phyloP scores from a whole-genome alignment of 2,888 invertebrate species.

The Dioctria linearis region DNA sequence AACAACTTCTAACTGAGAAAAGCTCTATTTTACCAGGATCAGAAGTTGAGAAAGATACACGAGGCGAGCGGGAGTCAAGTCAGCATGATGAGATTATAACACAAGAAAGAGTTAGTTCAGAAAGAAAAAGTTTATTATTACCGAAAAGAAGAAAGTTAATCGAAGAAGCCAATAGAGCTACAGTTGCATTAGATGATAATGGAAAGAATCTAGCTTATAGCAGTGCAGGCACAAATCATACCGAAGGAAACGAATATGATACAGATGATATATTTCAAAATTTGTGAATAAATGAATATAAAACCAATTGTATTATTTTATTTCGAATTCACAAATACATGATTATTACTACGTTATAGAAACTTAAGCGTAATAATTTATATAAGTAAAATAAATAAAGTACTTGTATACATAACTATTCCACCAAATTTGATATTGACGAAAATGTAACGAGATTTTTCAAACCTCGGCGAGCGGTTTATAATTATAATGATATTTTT shows the following conservation, averaged over 20 bases:
- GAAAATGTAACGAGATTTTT: no score
- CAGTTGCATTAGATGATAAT: not conserved
- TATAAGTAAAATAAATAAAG: no score
- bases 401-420: no score
- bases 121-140: not conserved
- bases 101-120: not conserved
- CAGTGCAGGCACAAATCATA: not conserved
- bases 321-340: no score
- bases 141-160: not conserved
- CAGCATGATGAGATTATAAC: not conserved
- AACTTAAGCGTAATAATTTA: no score
- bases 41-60: not conserved
- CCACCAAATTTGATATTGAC: no score
- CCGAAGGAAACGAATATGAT: not conserved
- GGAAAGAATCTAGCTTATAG: not conserved
- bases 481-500: no score
- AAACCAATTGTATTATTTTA: no score
- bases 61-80: not conserved
- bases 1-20: constrained; percentile 52
- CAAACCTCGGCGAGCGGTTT: no score
- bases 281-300: not conserved
- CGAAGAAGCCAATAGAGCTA: not conserved
- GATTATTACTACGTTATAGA: no score
- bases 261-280: not conserved
- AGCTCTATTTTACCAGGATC: not conserved